Conservation (phyloP, 2,797 vertebrate genomes). For the Loris lydekkerianus region DNA sequence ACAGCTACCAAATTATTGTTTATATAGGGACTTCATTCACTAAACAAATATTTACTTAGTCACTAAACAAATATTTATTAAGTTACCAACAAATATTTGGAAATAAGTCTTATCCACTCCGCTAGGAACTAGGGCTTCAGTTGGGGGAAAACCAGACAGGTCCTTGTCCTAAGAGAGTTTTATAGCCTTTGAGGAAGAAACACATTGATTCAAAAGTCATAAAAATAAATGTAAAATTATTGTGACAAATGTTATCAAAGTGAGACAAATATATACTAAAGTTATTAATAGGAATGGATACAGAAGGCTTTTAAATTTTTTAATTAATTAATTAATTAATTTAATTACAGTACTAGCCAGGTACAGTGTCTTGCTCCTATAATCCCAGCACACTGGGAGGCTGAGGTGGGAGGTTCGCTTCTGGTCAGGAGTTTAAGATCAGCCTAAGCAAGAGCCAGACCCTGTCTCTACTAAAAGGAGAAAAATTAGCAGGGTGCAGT, state of each 20-base stretch:
- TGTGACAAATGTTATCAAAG: background rate
- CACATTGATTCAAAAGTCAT: slow-evolving; percentile 10
- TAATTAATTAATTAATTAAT: background rate
- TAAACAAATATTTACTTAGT: slow-evolving; percentile 12
- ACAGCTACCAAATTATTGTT: background rate
- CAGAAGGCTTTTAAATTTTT: background rate
- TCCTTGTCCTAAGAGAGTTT: background rate
- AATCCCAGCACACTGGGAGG: background rate
- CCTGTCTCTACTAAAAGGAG: background rate
- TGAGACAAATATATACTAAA: background rate
- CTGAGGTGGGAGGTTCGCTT: background rate
- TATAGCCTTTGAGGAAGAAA: background rate
- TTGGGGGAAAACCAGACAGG: background rate
- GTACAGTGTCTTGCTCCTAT: background rate
- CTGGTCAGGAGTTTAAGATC: background rate
- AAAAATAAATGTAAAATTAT: slow-evolving; percentile 15
- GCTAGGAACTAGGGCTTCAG: background rate
- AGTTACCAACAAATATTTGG: background rate
- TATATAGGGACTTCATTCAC: background rate
- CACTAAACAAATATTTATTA: slow-evolving; percentile 24
- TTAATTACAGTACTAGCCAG: background rate
- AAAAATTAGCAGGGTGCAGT: background rate
- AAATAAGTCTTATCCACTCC: background rate
- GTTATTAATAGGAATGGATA: background rate
- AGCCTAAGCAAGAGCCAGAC: background rate